Conservation (phyloP, 2,797 vertebrate species). For the Ciconia nigra region DNA sequence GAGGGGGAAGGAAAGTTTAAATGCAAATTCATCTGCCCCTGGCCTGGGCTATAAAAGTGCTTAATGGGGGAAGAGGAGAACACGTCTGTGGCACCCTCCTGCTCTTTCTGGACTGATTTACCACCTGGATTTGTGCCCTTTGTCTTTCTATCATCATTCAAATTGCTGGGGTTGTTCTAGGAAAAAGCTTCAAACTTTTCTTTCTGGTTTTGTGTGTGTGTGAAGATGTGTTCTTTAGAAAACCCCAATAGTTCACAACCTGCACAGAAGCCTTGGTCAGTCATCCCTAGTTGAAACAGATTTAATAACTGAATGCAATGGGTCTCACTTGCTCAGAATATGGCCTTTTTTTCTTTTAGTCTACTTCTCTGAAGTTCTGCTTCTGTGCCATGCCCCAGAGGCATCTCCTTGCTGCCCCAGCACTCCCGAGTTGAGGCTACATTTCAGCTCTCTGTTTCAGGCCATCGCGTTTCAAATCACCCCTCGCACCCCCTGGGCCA, state of each 20-base stretch:
- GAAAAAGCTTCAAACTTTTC: background rate
- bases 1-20: background rate
- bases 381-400: background rate
- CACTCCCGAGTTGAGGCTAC: fast-evolving
- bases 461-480: background rate
- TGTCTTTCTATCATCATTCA: background rate
- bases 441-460: background rate
- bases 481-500: fast-evolving
- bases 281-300: background rate
- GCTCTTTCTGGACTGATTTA: background rate
- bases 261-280: background rate
- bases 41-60: background rate
- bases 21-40: background rate
- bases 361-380: background rate
- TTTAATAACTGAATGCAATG: background rate
- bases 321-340: background rate
- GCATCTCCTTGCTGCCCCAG: background rate
- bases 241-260: fast-evolving
- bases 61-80: background rate
- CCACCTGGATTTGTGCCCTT: background rate
- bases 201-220: background rate
- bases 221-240: background rate
- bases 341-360: background rate
- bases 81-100: background rate
- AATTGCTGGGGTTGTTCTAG: background rate